These are phyloP conservation scores for Scelioninae gen. 2 DNA, from an alignment of 2,888 invertebrate species.

Conservation along the genomic window DNA sequence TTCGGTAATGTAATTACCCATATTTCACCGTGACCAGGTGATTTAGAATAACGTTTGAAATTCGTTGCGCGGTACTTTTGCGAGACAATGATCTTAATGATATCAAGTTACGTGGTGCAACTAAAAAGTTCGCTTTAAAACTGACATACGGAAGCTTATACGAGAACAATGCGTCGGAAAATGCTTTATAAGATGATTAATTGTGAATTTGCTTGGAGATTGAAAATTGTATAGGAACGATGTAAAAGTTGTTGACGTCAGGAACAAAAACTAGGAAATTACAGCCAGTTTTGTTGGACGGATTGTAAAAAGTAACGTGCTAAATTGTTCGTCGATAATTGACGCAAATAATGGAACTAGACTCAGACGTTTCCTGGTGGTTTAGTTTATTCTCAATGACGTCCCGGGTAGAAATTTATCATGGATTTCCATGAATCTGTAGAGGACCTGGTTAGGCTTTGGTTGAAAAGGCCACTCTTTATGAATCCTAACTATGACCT, in stretches of 20 bases:
- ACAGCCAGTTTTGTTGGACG: background rate
- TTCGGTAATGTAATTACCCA: constrained; percentile 47
- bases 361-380: no score
- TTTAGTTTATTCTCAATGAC: no score
- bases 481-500: no score
- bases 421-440: no score
- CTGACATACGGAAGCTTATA: constrained; percentile 42
- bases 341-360: constrained; percentile 1
- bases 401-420: no score
- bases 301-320: constrained; percentile 5
- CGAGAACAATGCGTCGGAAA: constrained; percentile 37
- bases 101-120: constrained; percentile 37
- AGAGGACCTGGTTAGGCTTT: no score
- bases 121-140: constrained; percentile 48
- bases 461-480: no score
- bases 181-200: constrained; percentile 49
- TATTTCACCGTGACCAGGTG: constrained; percentile 31
- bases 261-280: constrained; percentile 9
- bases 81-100: constrained; percentile 53
- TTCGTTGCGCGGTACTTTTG: constrained; percentile 40
- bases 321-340: constrained; percentile 18
- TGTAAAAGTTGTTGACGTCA: constrained; percentile 14
- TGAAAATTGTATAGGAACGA: constrained; percentile 17
- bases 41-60: constrained; percentile 43
- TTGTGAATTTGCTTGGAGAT: constrained; percentile 28